Percentiles rank a stretch among this genome's conserved stretches.
These are phyloP conservation scores for Odontothrips loti DNA, from an alignment of 2,888 invertebrate genomes.

Conservation along the genomic window DNA sequence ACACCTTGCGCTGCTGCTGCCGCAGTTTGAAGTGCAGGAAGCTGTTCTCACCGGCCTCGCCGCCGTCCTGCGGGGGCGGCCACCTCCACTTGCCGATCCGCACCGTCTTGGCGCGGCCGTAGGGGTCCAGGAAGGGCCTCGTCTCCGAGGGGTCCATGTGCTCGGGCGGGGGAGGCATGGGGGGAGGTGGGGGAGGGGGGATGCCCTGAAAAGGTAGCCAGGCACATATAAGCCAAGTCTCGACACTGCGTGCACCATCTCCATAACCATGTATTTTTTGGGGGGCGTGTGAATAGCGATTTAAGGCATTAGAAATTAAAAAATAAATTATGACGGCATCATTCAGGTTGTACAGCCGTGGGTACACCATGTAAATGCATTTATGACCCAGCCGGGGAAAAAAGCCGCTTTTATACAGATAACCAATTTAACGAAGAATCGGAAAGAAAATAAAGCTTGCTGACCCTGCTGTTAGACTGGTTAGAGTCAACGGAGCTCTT, in stretches of 20 bases:
- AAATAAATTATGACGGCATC: conserved; percentile 36
- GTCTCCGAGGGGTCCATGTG: conserved; percentile 75
- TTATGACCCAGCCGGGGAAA: background rate
- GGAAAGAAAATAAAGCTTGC: conserved; percentile 42
- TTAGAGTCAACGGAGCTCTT: conserved; percentile 49
- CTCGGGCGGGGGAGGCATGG: conserved; percentile 82
- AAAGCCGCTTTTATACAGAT: background rate
- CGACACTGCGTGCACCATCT: background rate
- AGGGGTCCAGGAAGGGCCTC: conserved; percentile 81
- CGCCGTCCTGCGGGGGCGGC: conserved; percentile 77
- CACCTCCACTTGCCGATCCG: conserved; percentile 94
- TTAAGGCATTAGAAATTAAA: conserved; percentile 52
- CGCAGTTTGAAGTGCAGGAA: conserved; percentile 86
- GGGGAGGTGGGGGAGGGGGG: conserved; percentile 72
- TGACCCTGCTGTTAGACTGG: conserved; percentile 43
- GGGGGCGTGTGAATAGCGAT: conserved; percentile 27
- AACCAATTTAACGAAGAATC: conserved; percentile 39
- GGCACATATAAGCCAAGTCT: background rate
- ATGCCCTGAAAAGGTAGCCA: conserved; percentile 37
- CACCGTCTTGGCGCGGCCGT: conserved; percentile 89
- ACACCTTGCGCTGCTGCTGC: conserved; percentile 71
- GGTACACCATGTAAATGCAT: too few species aligned
- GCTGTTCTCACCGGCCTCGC: conserved; percentile 56
- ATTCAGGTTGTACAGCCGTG: too few species aligned
- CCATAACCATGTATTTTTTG: background rate